These are phyloP conservation scores for Campoletis sonorensis DNA, from an alignment of 1,140 invertebrate genomes.

Conservation along the genomic window DNA sequence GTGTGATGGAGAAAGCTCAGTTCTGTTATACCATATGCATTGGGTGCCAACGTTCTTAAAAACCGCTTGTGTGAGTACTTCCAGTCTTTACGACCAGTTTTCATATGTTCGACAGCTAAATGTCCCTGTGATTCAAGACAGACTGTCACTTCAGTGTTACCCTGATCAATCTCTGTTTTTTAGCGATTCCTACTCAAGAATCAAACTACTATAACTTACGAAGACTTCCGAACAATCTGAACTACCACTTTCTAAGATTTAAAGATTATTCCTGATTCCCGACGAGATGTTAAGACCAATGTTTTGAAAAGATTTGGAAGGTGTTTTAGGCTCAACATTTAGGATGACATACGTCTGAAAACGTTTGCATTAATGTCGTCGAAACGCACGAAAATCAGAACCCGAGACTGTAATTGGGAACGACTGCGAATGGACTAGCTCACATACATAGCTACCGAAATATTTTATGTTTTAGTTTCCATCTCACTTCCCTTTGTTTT, in stretches of 20 bases:
- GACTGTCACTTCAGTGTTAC: background rate
- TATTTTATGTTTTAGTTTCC: background rate
- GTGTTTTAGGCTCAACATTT: too few relatives aligned
- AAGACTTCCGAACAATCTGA: too few relatives aligned
- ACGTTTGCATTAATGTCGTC: background rate
- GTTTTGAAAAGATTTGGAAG: too few relatives aligned
- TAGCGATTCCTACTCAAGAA: background rate
- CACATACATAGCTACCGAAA: background rate
- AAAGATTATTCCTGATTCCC: too few relatives aligned
- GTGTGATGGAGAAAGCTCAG: slow-evolving; percentile 5
- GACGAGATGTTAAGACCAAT: too few relatives aligned
- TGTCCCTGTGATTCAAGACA: slow-evolving; percentile 8
- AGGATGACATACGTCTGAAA: background rate
- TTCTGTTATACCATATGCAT: slow-evolving; percentile 32
- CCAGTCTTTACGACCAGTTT: background rate
- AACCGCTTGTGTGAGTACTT: background rate
- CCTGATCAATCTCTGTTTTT: background rate
- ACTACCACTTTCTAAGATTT: too few relatives aligned
- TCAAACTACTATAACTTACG: too few relatives aligned
- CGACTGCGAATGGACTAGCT: background rate
- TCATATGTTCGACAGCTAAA: slow-evolving; percentile 6
- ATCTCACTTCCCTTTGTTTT: background rate
- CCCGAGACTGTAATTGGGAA: background rate
- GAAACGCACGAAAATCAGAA: background rate
- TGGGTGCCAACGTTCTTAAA: slow-evolving; percentile 20